These are phyloP conservation scores for Caenorhabditis zanzibari DNA, from an alignment of 2,888 invertebrate genomes.

Conservation along the genomic window DNA sequence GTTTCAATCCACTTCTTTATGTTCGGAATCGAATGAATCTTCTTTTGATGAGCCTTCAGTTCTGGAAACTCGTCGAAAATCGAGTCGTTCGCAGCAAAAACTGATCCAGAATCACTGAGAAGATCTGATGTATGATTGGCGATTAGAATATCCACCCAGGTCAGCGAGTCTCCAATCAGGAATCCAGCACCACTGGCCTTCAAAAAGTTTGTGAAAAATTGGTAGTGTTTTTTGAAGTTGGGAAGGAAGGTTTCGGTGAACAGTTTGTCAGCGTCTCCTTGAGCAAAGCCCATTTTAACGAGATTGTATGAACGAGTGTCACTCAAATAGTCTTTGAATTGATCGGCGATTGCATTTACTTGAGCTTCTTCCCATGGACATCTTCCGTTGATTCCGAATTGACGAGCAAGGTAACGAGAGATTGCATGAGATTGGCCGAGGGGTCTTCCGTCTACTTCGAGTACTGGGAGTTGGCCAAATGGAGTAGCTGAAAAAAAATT, in stretches of 20 bases:
- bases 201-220: slow-evolving; percentile 43
- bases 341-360: slow-evolving; percentile 73
- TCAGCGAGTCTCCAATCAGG: slow-evolving; percentile 71
- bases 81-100: slow-evolving; percentile 19
- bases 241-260: slow-evolving; percentile 60
- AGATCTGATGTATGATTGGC: slow-evolving; percentile 74
- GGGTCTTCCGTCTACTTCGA: slow-evolving; percentile 74
- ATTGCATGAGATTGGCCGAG: slow-evolving; percentile 74
- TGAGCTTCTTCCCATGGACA: slow-evolving; percentile 73
- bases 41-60: slow-evolving; percentile 72
- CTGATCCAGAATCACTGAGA: slow-evolving; percentile 61
- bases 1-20: slow-evolving; percentile 77
- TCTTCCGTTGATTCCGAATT: slow-evolving; percentile 73
- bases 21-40: slow-evolving; percentile 74
- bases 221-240: slow-evolving; percentile 31
- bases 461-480: slow-evolving; percentile 75
- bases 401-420: slow-evolving; percentile 69
- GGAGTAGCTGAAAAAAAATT: slow-evolving; percentile 65
- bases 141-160: slow-evolving; percentile 77
- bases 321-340: slow-evolving; percentile 69
- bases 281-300: slow-evolving; percentile 67
- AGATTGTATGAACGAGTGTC: slow-evolving; percentile 66
- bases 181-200: slow-evolving; percentile 72
- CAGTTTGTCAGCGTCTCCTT: slow-evolving; percentile 67
- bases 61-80: slow-evolving; percentile 73